A percentile compares a stretch with the other conserved stretches of the same genome.
Conservation (phyloP, 2,797 vertebrate genomes). For the Crenuchus spilurus region DNA sequence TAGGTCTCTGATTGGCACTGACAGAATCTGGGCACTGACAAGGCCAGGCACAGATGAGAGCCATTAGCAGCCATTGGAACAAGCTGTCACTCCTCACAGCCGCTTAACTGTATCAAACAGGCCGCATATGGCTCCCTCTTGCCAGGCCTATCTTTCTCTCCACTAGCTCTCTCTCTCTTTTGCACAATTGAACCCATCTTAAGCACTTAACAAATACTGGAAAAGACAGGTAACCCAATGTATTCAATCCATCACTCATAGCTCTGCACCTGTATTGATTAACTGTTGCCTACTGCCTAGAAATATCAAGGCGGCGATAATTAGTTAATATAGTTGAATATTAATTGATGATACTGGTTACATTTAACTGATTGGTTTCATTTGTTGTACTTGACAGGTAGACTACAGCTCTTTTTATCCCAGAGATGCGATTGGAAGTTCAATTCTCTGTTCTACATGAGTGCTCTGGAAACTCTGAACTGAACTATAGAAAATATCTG, state of each 20-base stretch:
- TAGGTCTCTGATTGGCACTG: slow-evolving; percentile 88
- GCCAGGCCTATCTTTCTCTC: background rate
- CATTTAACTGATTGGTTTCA: too few relatives aligned
- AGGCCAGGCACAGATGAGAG: slow-evolving; percentile 83
- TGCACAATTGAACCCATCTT: background rate
- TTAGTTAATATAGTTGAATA: background rate
- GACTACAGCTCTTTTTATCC: too few relatives aligned
- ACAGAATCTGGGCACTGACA: slow-evolving; percentile 92
- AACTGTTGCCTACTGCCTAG: background rate
- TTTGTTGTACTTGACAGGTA: too few relatives aligned
- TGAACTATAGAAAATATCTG: too few relatives aligned
- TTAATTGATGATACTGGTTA: background rate
- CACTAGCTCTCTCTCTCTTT: slow-evolving; percentile 6
- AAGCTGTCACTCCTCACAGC: slow-evolving; percentile 90
- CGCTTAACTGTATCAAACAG: slow-evolving; percentile 68
- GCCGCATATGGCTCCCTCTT: slow-evolving; percentile 43
- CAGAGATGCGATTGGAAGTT: too few relatives aligned
- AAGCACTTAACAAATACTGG: background rate
- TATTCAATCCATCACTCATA: background rate
- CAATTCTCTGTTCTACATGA: too few relatives aligned
- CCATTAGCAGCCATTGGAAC: slow-evolving; percentile 85
- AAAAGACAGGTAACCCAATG: background rate
- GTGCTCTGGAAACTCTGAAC: too few relatives aligned
- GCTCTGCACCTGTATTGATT: background rate
- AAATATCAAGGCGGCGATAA: background rate